phyloP scores from a whole-genome alignment of 2,888 invertebrate species.

The Drosophila macrospina region DNA sequence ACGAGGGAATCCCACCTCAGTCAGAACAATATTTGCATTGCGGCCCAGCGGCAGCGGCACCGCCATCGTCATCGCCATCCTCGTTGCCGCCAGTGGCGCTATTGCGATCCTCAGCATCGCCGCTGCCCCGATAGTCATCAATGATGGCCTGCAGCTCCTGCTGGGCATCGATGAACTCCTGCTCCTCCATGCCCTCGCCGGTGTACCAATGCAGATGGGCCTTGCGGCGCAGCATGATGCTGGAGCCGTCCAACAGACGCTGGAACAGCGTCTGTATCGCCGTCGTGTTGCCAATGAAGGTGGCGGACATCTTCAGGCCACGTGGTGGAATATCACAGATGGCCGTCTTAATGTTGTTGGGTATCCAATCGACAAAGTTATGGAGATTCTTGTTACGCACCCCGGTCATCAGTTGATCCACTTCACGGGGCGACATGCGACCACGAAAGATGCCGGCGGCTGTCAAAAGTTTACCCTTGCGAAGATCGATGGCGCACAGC shows the following conservation, averaged over 20 bases:
- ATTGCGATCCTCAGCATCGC: constrained; percentile 25
- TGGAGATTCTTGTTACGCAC: constrained; percentile 91
- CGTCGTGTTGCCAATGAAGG: constrained; percentile 93
- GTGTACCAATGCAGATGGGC: constrained; percentile 95
- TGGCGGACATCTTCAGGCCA: constrained; percentile 93
- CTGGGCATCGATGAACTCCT: constrained; percentile 94
- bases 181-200: constrained; percentile 94
- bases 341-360: constrained; percentile 93
- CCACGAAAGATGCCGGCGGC: constrained; percentile 90
- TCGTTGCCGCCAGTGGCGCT: background rate
- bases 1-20: background rate
- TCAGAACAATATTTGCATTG: constrained; percentile 48
- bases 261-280: constrained; percentile 93
- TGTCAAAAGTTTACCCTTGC: constrained; percentile 91
- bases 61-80: constrained; percentile 4
- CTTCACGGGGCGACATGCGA: constrained; percentile 82
- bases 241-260: constrained; percentile 91
- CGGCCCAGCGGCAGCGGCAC: constrained; percentile 1
- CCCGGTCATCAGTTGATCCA: constrained; percentile 87
- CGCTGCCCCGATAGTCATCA: constrained; percentile 87
- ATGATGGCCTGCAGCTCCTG: constrained; percentile 91
- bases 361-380: constrained; percentile 93
- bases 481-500: constrained; percentile 93
- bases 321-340: constrained; percentile 94
- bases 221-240: constrained; percentile 92